phyloP scores from a whole-genome alignment of 1,140 invertebrate genomes.

The Rhopalosiphum padi region DNA sequence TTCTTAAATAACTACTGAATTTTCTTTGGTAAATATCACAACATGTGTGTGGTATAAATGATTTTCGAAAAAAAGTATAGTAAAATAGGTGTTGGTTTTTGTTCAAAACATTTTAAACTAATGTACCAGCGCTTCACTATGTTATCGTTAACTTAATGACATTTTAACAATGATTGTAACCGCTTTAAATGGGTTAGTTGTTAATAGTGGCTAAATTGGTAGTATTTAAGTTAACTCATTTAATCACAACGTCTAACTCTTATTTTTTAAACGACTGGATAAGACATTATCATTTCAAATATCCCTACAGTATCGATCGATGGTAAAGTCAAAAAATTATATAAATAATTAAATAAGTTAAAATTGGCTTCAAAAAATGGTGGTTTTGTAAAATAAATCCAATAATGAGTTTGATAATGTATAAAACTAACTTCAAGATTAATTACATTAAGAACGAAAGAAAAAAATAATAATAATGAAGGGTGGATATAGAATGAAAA shows the following conservation, averaged over 20 bases:
- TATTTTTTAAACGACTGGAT: background rate
- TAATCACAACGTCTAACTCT: background rate
- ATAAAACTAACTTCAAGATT: background rate
- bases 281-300: background rate
- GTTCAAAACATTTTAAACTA: background rate
- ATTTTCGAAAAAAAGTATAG: background rate
- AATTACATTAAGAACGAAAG: background rate
- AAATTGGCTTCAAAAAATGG: background rate
- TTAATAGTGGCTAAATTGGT: background rate
- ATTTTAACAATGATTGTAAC: background rate
- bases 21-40: background rate
- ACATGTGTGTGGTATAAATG: background rate
- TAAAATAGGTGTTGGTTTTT: background rate
- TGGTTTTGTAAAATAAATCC: background rate
- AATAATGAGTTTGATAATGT: background rate
- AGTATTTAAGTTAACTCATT: background rate
- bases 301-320: background rate
- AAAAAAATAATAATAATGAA: background rate
- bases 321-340: background rate
- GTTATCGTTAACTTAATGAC: background rate
- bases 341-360: background rate
- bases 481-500: background rate
- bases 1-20: background rate
- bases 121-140: background rate
- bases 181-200: background rate